Conservation (phyloP, 2,888 invertebrate genomes). For the Polietes domitor region DNA sequence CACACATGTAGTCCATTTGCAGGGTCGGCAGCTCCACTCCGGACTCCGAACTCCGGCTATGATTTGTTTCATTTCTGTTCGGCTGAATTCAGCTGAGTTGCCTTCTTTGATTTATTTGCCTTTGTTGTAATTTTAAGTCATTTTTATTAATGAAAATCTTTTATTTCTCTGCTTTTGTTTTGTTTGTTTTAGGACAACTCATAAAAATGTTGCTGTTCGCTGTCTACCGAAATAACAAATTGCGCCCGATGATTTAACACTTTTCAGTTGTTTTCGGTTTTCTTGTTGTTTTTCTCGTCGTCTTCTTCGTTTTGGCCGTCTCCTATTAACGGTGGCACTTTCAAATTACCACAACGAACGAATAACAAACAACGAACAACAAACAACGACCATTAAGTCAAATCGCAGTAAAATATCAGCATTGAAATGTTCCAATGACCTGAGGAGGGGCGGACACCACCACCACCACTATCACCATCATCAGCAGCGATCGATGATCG, state of each 20-base stretch:
- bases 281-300: background rate
- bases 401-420: conserved; percentile 4
- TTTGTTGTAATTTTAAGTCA: conserved; percentile 71
- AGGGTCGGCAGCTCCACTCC: background rate
- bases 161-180: conserved; percentile 59
- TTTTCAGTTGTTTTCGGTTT: conserved; percentile 29
- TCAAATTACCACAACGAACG: conserved; percentile 33
- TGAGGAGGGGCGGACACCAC: background rate
- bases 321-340: conserved; percentile 39
- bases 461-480: background rate
- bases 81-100: background rate
- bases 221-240: conserved; percentile 52
- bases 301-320: background rate
- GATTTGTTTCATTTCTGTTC: background rate
- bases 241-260: conserved; percentile 61
- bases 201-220: conserved; percentile 44
- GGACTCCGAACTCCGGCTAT: no score
- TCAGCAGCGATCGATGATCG: no score
- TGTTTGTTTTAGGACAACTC: conserved; percentile 63
- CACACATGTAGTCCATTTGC: background rate
- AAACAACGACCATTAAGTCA: conserved; percentile 2
- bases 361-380: conserved; percentile 3
- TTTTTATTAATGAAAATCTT: conserved; percentile 77
- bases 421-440: conserved; percentile 20
- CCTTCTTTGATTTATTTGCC: conserved; percentile 71